Conservation (phyloP, 2,888 invertebrate species). For the Euclidia mi region DNA sequence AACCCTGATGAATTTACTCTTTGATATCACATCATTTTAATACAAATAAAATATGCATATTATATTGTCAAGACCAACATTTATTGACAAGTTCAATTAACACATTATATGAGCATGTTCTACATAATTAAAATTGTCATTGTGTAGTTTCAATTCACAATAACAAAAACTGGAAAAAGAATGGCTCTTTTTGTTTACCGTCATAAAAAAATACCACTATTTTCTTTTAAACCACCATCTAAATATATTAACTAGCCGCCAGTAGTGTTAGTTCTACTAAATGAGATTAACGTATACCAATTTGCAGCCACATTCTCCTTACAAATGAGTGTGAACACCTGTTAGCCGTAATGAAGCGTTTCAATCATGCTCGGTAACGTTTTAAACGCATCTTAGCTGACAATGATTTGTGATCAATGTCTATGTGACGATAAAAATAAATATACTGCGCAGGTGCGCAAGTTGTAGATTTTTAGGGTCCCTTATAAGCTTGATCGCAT, state of each 20-base stretch:
- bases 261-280: conserved; percentile 1
- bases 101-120: too few relatives aligned
- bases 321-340: conserved; percentile 29
- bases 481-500: background rate
- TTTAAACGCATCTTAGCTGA: conserved; percentile 28
- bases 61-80: background rate
- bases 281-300: conserved; percentile 36
- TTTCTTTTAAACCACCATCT: too few relatives aligned
- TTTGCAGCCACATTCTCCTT: conserved; percentile 37
- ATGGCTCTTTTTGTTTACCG: too few relatives aligned
- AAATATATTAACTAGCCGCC: too few relatives aligned
- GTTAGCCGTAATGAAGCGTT: conserved; percentile 39
- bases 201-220: too few relatives aligned
- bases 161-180: too few relatives aligned
- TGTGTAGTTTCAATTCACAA: too few relatives aligned
- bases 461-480: conserved; percentile 25
- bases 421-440: conserved; percentile 29
- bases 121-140: too few relatives aligned
- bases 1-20: too few relatives aligned
- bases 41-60: too few relatives aligned
- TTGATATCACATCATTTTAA: too few relatives aligned
- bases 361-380: conserved; percentile 29
- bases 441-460: conserved; percentile 24
- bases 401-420: conserved; percentile 44
- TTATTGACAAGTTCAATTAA: too few relatives aligned